Evolutionary conservation across 2,797 vertebrate species (phyloP), one percentile per base, ranked within the genome.

Genomic region (Sebastes paucispinis): DNA sequence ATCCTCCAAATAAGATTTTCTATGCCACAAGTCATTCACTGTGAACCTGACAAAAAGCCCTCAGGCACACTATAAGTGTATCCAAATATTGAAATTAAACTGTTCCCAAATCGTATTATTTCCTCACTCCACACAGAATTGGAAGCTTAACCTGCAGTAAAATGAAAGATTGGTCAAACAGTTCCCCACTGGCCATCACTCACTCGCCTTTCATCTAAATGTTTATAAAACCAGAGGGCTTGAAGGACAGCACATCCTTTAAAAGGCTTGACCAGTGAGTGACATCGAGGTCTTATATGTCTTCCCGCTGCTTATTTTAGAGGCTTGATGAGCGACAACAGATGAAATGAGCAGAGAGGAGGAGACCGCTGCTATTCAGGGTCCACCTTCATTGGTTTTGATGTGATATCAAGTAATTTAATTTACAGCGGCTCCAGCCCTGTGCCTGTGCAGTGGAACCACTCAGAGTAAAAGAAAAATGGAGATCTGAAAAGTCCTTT

Each of bases 401-500:
- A 93, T 91, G 82, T 86, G 83, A 89, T 89, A 92, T 89, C 83
- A 89, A 89, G 86, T 85, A 83, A 88, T 93, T 75, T 93, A 78
- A 93, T 93, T 91, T 90, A 84, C 79, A 84, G 80, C 71, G 14
- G 69, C 82, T 54, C 60, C 72, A 31, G 87, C 77, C 85, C 85
- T 87, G 74, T 36, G 84, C 81, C 84, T 88, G 84, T 71, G 62
- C 82, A 72, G 81, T 64, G 64, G 62, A 88, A 87, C 78, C 90
- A 89, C 91, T 91, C 89, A 84, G 71, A 81, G 90, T 88, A 87
- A 91, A 87, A 89, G 82, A 87, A 85, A 86, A 89, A 80, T 73
- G 83, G 85, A 87, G 89, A 91, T 92, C 81, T 88, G 84, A 91
- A 91, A 91, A 94, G 80, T 86, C 75, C 88, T 93, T 90, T 92